Base-by-base conservation (phyloP, 1,140 invertebrate genomes). In the Anastrepha ludens region DNA sequence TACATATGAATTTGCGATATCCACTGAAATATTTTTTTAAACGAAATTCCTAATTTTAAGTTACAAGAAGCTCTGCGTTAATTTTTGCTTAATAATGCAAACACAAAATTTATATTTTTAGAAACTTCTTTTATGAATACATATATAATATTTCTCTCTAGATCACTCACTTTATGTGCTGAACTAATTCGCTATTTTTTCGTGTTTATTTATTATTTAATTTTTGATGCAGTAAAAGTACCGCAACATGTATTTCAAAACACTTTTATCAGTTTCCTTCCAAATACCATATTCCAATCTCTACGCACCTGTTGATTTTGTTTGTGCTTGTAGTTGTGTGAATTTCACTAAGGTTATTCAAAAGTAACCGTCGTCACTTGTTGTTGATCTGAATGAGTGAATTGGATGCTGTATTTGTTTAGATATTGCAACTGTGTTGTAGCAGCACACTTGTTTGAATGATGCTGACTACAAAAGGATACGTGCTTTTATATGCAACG, bases 401-500 rank as follows among this genome's bases (percentile, higher is more conserved):
- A 50, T 47, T 74, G 39, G 41, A 74, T 47, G 67, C 41, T 74
- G 13, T 17, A 6, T 62, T 9, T 62, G 29, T 74, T 41, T 74
- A 20, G 74, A 29, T 55, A 17, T 55, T 81, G 74, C 74, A 55
- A 81, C 74, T 81, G 47, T 55, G 44, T 29, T 47, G 47, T 29
- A 20, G 15, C 90, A 92, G 91, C 89, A 89, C 90, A 88, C 89
- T 89, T 87, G 89, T 89, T 91, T 90, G 90, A 92, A 91, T 92
- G 91, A 91, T 91, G 88, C 62, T 89, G 86, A 89, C 59, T 78
- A 74, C 65, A 86, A 88, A 89, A 91, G 91, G 91, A 91, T 90
- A 89, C 90, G 90, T 67, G 91, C 90, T 92, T 92, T 92, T 92
- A 92, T 92, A 90, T 90, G 90, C 89, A 91, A 91, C 89, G 90